Percentiles rank a stretch among this genome's conserved stretches.
Evolutionary conservation across 2,113 vertebrate species (phyloP).

Genomic region (Cottus gobio): DNA sequence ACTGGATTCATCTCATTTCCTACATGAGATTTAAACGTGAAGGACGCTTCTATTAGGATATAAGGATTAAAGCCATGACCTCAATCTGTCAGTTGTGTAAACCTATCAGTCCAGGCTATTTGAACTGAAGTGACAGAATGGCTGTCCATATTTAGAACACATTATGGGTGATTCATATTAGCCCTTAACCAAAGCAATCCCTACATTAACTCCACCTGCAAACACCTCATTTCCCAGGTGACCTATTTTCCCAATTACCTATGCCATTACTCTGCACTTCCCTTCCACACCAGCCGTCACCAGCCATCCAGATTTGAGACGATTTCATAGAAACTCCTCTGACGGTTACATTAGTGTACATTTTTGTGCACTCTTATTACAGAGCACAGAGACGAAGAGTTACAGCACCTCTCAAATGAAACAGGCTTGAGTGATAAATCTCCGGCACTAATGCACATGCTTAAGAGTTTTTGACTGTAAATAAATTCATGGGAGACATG

Average conservation of each 20-base stretch:
- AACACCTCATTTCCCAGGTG: constrained; percentile 77
- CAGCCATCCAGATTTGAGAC: constrained; percentile 58
- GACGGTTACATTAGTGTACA: constrained; percentile 66
- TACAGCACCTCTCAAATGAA: constrained; percentile 77
- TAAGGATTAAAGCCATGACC: constrained; percentile 65
- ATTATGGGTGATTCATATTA: constrained; percentile 79
- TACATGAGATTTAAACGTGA: constrained; percentile 83
- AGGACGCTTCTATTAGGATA: constrained; percentile 83
- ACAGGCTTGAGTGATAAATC: constrained; percentile 78
- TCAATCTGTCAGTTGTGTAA: constrained; percentile 72
- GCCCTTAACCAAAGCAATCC: constrained; percentile 76
- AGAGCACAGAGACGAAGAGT: constrained; percentile 69
- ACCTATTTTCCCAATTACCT: constrained; percentile 83
- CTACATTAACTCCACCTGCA: constrained; percentile 78
- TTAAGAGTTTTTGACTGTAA: constrained; percentile 79
- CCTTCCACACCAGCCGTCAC: constrained; percentile 60
- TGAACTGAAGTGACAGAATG: constrained; percentile 86
- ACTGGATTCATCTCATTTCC: constrained; percentile 81
- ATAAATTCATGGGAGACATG: constrained; percentile 77
- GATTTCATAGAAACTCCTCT: constrained; percentile 64
- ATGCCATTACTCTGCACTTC: constrained; percentile 77
- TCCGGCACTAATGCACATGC: constrained; percentile 72
- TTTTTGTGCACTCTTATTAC: constrained; percentile 76
- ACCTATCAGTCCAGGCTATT: constrained; percentile 87
- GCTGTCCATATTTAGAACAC: constrained; percentile 84